Evolutionary conservation across 2,797 vertebrate genomes (phyloP), one percentile per base, ranked within the genome.

Genomic region (Fundulus diaphanus): DNA sequence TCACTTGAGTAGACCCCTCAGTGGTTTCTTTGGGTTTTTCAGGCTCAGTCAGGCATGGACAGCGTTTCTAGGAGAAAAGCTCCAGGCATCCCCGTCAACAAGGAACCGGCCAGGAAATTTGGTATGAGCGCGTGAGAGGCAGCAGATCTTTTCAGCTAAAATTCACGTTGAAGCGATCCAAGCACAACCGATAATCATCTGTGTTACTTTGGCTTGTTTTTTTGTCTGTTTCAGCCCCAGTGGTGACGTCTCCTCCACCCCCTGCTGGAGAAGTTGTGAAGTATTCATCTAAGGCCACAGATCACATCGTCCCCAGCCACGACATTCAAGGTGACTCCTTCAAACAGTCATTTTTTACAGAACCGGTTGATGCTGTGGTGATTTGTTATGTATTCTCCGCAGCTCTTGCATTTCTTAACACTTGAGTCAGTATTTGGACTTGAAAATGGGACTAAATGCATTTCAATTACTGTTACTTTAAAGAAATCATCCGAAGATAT

Each of bases 401-500:
- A 54, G 37, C 44, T 57, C 8, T 76, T 63, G 0, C 59, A 16
- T 66, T 49, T 66, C 5, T 42, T 44, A 5, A 74, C 44, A 48
- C 3, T 5, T 68, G 7, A 15, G n/a, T 22, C n/a, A 33, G 18
- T 49, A 7, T 49, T 70, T 48, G 6, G 12, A 65, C 15, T 2
- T 59, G 33, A 33, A 68, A 15, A 37, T 12, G 1, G 49, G 1
- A 27, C 2, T 8, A 35, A 44, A 56, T 71, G 7, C 0, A 46
- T 24, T 44, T 68, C 74, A 22, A 5, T 76, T 70, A 13, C 4
- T 82, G 16, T 72, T 49, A 0, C 82, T 76, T 84, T 51, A 27
- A 74, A 94, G 96, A 96, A 77, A 99, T 99, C 24, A 96, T 99
- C 87, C 95, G 90, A 74, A 96, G 98, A 74, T 98, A 96, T 82